Evolutionary conservation across 1,140 invertebrate genomes (phyloP), one percentile per base, ranked within the genome.

Genomic region (Calliphora vicina): DNA sequence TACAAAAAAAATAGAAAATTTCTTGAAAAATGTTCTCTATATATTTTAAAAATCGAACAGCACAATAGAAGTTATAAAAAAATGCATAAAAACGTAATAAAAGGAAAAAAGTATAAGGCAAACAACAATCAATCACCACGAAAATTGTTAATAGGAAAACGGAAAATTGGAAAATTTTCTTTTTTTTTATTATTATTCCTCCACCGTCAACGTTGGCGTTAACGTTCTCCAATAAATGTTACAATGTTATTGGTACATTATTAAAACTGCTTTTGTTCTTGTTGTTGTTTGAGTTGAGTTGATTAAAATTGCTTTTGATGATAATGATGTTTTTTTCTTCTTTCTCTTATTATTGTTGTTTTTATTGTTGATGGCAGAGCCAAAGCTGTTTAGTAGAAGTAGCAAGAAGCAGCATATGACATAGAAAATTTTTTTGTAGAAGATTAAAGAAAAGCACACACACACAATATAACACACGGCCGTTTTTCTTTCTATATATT

Each of bases 261-360:
- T 67, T 57, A 57, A 57, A 67, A 1, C 61, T 10, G n/a, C 17
- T 57, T 20, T 67, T 67, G 23, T 23, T 67, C n/a, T 80, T 80
- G 76, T 61, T 81, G 20, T 67, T 67, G 23, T 67, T 23, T 57
- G 15, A 10, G 26, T n/a, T 13, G 17, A 71, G 15, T 71, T 67
- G 20, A 42, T 82, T 26, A 17, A 67, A 43, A 45, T 29, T 76
- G 73, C 20, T 78, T 72, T 67, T 57, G 27, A 29, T 82, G 42
- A 42, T 86, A 78, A 57, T 84, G 57, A 81, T 84, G 83, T 17
- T 82, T 67, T 78, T 74, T 85, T 85, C 2, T 20, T 82, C 35
- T 74, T 35, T 35, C 12, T 29, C 17, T 74, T 35, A 74, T 74
- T n/a, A 61, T 71, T 82, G 80, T 35, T 71, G 29, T 42, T 82